A percentile compares a stretch with the other conserved stretches of the same genome.
These are phyloP conservation scores for Morone chrysops DNA, from an alignment of 2,113 vertebrate species.

Conservation along the genomic window DNA sequence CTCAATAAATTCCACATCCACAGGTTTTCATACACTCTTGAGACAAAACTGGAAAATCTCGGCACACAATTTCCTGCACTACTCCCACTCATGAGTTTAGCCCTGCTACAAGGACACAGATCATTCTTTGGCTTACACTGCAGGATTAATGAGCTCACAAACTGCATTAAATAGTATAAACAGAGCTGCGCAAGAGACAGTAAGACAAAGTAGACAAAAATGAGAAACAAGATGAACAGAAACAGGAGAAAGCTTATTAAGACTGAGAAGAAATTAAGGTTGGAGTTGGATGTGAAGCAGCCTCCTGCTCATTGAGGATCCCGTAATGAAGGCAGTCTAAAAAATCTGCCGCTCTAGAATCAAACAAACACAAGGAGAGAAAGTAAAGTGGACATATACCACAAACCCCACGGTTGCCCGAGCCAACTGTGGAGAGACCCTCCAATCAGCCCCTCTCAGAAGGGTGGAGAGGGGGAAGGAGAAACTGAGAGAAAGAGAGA, in stretches of 20 bases:
- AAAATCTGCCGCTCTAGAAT: constrained; percentile 57
- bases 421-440: constrained; percentile 78
- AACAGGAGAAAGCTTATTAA: constrained; percentile 27
- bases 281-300: background rate
- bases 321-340: constrained; percentile 36
- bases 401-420: constrained; percentile 67
- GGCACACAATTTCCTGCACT: constrained; percentile 48
- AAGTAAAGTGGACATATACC: constrained; percentile 78
- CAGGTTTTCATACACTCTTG: constrained; percentile 67
- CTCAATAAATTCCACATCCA: constrained; percentile 62
- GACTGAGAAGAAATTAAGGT: background rate
- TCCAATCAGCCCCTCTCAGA: constrained; percentile 78
- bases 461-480: constrained; percentile 54
- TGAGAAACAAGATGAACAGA: constrained; percentile 10
- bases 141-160: constrained; percentile 71
- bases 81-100: constrained; percentile 71
- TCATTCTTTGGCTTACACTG: constrained; percentile 56
- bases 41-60: constrained; percentile 75
- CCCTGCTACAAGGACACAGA: constrained; percentile 51
- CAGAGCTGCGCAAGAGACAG: constrained; percentile 41
- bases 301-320: constrained; percentile 52
- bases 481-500: constrained; percentile 53
- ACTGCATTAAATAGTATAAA: constrained; percentile 65
- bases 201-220: constrained; percentile 46
- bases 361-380: constrained; percentile 33